Conservation (phyloP, 2,797 vertebrate genomes). For the Pangasius larnaudii region DNA sequence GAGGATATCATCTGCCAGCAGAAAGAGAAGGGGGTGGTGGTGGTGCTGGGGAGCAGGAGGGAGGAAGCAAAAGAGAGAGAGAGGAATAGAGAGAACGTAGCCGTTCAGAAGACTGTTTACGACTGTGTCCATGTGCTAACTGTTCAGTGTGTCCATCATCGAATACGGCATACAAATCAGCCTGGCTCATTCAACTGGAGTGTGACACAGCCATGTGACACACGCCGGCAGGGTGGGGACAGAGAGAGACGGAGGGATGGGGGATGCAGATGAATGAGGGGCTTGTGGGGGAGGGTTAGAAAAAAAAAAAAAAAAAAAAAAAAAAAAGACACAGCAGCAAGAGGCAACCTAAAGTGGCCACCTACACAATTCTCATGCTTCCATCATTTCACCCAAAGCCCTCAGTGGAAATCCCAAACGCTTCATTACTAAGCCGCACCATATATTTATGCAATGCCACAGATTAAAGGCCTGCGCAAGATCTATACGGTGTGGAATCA, state of each 20-base stretch:
- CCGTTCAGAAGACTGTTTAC: background rate
- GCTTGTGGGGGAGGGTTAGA: constrained; percentile 29
- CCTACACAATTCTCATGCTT: constrained; percentile 61
- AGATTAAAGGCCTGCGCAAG: background rate
- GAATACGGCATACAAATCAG: constrained; percentile 28
- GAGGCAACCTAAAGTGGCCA: constrained; percentile 46
- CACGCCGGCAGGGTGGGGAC: constrained; percentile 28
- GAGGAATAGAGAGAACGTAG: background rate
- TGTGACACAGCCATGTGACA: constrained; percentile 38
- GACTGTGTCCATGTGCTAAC: background rate
- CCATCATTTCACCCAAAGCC: constrained; percentile 20
- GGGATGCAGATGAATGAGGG: constrained; percentile 49
- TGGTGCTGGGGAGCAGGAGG: background rate
- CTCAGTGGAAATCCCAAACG: constrained; percentile 3
- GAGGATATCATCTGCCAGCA: constrained; percentile 36
- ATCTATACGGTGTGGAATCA: constrained; percentile 22
- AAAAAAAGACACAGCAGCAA: constrained; percentile 3
- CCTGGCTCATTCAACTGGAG: constrained; percentile 28
- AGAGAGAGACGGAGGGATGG: constrained; percentile 23
- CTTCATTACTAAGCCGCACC: background rate
- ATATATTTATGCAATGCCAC: background rate
- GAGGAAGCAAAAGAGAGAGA: background rate
- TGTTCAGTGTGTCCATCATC: constrained; percentile 4
- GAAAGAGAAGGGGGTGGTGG: background rate
- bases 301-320: background rate